Conservation (phyloP, 2,888 invertebrate species). For the Macrosiphum euphorbiae region DNA sequence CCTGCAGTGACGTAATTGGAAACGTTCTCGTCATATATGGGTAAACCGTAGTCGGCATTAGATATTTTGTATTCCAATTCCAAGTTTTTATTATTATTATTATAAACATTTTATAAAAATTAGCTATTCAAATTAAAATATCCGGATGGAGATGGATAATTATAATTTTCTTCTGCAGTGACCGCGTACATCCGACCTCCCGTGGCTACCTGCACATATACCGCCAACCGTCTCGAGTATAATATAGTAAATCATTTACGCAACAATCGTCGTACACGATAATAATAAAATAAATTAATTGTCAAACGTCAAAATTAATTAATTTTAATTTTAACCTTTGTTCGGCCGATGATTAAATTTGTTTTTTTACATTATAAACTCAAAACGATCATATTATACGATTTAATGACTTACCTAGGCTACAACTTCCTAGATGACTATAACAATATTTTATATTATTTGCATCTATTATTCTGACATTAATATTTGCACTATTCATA, state of each 20-base stretch:
- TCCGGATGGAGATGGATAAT: neutral
- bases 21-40: neutral
- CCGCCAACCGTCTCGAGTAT: neutral
- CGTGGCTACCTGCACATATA: neutral
- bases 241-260: constrained; percentile 14
- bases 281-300: neutral
- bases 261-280: neutral
- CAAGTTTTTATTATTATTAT: neutral
- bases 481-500: constrained; percentile 13
- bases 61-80: neutral
- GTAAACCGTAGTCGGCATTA: neutral
- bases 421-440: constrained; percentile 52
- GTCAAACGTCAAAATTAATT: constrained; percentile 11
- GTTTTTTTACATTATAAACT: neutral
- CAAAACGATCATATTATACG: neutral
- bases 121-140: neutral
- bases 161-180: neutral
- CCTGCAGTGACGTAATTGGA: neutral
- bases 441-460: constrained; percentile 30
- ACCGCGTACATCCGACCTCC: constrained; percentile 2
- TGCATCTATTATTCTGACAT: neutral
- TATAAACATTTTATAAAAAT: neutral
- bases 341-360: neutral
- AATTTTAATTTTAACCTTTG: constrained; percentile 27
- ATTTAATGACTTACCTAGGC: constrained; percentile 20